phyloP scores from a whole-genome alignment of 2,113 vertebrate genomes.

The Phalacrocorax carbo region DNA sequence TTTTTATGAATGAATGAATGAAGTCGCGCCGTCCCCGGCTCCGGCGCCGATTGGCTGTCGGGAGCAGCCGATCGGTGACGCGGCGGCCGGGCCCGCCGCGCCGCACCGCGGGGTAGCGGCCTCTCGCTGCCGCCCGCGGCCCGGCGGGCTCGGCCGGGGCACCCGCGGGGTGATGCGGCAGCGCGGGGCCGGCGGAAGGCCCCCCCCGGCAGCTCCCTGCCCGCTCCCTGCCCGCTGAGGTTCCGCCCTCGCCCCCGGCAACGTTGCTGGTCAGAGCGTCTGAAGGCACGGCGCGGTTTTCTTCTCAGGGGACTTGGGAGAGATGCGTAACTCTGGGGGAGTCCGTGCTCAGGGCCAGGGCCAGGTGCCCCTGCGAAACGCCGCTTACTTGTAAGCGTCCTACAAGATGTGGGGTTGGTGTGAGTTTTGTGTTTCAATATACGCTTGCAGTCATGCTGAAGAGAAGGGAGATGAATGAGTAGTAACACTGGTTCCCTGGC shows the following conservation, averaged over 20 bases:
- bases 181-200: not conserved
- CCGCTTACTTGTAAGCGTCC: not conserved
- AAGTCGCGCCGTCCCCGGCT: no score
- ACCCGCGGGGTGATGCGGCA: not conserved
- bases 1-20: no score
- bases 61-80: no score
- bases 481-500: not conserved
- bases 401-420: not conserved
- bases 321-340: not conserved
- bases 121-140: not conserved
- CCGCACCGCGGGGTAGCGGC: no score
- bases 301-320: not conserved
- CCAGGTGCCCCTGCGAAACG: not conserved
- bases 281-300: fast-evolving
- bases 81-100: no score
- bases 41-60: no score
- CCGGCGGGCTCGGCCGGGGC: not conserved
- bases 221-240: not conserved
- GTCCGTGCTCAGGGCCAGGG: not conserved
- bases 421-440: not conserved
- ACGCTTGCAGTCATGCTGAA: not conserved
- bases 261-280: fast-evolving
- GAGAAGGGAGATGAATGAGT: not conserved
- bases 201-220: not conserved
- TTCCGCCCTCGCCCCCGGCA: not conserved